These are phyloP conservation scores for Drosophila ercepeae DNA, from an alignment of 1,140 invertebrate genomes.

Conservation along the genomic window DNA sequence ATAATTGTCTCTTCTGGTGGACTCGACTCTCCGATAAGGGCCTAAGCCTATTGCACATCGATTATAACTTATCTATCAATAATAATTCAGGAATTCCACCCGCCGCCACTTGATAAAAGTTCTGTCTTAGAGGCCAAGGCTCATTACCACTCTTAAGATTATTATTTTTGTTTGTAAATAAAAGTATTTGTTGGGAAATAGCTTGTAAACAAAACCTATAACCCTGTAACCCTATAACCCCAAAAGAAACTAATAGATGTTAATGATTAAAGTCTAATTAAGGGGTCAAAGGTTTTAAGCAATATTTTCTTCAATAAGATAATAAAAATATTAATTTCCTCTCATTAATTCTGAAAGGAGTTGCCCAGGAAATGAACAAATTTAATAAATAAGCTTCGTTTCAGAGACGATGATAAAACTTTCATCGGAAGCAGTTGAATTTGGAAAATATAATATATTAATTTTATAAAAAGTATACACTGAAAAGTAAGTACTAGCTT, in stretches of 20 bases:
- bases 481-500: too few relatives aligned
- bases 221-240: too few relatives aligned
- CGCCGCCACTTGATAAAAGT: conserved; percentile 7
- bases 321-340: neutral
- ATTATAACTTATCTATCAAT: conserved; percentile 8
- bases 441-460: too few relatives aligned
- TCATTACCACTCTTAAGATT: neutral
- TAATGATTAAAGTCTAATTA: too few relatives aligned
- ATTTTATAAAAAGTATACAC: too few relatives aligned
- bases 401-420: too few relatives aligned
- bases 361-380: neutral
- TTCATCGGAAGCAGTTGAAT: too few relatives aligned
- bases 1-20: neutral
- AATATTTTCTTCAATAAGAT: neutral
- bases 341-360: neutral
- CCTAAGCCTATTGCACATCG: conserved; percentile 18
- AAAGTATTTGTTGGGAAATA: neutral
- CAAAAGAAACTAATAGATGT: too few relatives aligned
- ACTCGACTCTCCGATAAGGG: conserved; percentile 17
- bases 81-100: neutral
- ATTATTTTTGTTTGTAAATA: too few relatives aligned
- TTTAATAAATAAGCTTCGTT: too few relatives aligned
- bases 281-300: neutral
- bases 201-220: too few relatives aligned
- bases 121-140: neutral